Evolutionary conservation across 2,113 vertebrate species (phyloP), one percentile per base, ranked within the genome.

Genomic region (Phaethon lepturus): DNA sequence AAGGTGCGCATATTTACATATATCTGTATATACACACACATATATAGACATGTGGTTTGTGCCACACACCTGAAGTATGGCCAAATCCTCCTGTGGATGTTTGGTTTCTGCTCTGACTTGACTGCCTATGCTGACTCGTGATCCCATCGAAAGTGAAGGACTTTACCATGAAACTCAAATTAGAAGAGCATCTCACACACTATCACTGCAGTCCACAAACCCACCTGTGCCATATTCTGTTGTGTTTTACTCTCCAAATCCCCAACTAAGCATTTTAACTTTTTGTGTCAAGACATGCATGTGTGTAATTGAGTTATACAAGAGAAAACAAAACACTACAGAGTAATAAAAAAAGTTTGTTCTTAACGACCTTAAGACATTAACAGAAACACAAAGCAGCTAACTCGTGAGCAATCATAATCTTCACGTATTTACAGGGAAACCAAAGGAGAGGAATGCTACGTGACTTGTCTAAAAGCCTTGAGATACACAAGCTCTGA

Each of bases 261-360:
- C 7, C 73, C 26, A 91, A 58, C 78, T 28, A 88, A 86, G 26
- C 50, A 44, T 31, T 85, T 86, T 88, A 91, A 76, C 15, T 90
- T 94, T 40, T 60, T 72, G 74, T 78, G 64, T 67, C 29, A 82
- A 88, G 59, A 82, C 13, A 33, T 13, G 13, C 1, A 10, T 26
- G 45, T 22, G 29, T 58, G 8, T 64, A 92, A 93, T 60, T 85
- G 89, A 33, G 23, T 76, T 80, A 93, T 9, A 47, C 20, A 42
- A 83, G 47, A 95, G 44, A 87, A 94, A 85, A 82, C 19, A 85
- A 91, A 86, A 80, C 13, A 33, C 84, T 83, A 29, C 18, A 50
- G 50, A 64, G 28, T 49, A 89, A 88, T 62, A 87, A 87, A 76
- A 86, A 53, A 3, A 92, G 25, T 52, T 45, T 71, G 49, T 31